Evolutionary conservation across 2,797 vertebrate species (phyloP).

Genomic region (Hirundo rustica): DNA sequence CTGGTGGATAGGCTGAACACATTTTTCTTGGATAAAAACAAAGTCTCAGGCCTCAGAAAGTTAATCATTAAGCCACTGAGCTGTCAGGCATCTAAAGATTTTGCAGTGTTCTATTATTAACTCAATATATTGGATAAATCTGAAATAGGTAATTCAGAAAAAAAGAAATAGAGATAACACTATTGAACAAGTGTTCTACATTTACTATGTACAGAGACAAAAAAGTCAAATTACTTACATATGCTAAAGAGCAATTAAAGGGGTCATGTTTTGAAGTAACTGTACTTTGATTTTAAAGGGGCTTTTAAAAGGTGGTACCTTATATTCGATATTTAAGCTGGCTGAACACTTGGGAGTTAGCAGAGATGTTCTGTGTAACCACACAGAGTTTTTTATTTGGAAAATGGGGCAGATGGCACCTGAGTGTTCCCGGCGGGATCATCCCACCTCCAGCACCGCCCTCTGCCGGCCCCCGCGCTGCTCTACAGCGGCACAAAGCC

Average conservation of each 20-base stretch:
- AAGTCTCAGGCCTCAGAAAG: background rate
- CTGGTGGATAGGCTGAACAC: background rate
- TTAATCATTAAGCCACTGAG: constrained; percentile 41
- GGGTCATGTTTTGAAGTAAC: background rate
- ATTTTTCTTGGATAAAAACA: constrained; percentile 41
- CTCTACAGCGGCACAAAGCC: accelerated
- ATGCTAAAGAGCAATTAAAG: background rate
- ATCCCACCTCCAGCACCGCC: background rate
- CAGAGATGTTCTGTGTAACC: accelerated
- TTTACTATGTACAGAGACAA: background rate
- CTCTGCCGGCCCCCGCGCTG: background rate
- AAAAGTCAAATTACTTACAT: background rate
- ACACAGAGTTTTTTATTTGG: accelerated
- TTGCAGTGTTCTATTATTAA: background rate
- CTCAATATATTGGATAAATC: background rate
- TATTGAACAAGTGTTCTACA: background rate
- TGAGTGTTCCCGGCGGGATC: accelerated
- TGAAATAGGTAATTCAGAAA: background rate
- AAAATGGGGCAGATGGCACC: background rate
- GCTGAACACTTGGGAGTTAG: accelerated
- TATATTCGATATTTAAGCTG: background rate
- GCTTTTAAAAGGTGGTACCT: background rate
- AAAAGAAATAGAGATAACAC: background rate
- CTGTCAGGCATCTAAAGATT: background rate
- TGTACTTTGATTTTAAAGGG: background rate